Conservation (phyloP, 2,113 vertebrate species). For the Gymnogyps californianus region DNA sequence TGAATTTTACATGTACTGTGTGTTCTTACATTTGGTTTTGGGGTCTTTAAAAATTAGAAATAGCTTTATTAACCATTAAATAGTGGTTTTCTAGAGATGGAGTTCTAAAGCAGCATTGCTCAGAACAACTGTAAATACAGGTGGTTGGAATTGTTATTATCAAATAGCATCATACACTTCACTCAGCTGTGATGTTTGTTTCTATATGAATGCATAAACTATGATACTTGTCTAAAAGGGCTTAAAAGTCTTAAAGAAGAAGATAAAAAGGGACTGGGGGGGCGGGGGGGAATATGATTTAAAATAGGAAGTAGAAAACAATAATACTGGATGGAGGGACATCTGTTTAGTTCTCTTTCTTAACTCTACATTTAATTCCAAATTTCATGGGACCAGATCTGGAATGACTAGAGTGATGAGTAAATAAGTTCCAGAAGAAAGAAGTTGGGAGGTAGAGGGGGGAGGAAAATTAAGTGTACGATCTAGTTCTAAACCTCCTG, state of each 20-base stretch:
- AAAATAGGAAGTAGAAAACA: background rate
- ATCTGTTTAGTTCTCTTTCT: background rate
- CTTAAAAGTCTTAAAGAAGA: background rate
- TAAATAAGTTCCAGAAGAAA: constrained; percentile 46
- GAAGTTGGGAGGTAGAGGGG: background rate
- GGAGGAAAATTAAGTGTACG: background rate
- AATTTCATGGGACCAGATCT: constrained; percentile 33
- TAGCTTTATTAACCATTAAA: background rate
- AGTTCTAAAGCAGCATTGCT: background rate
- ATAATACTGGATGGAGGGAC: background rate
- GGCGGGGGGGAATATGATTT: background rate
- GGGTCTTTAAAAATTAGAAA: background rate
- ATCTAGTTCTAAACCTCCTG: constrained; percentile 47
- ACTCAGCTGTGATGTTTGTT: background rate
- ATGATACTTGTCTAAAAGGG: background rate
- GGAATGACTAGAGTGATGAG: background rate
- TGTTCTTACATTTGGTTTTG: background rate
- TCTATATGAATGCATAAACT: background rate
- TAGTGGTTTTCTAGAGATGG: background rate
- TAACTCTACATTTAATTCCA: constrained; percentile 1
- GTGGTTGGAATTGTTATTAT: background rate
- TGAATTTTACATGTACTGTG: background rate
- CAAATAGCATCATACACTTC: background rate
- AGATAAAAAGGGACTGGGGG: background rate
- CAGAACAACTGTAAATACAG: background rate